phyloP scores from a whole-genome alignment of 2,888 invertebrate species.

The Aphodius granarius region DNA sequence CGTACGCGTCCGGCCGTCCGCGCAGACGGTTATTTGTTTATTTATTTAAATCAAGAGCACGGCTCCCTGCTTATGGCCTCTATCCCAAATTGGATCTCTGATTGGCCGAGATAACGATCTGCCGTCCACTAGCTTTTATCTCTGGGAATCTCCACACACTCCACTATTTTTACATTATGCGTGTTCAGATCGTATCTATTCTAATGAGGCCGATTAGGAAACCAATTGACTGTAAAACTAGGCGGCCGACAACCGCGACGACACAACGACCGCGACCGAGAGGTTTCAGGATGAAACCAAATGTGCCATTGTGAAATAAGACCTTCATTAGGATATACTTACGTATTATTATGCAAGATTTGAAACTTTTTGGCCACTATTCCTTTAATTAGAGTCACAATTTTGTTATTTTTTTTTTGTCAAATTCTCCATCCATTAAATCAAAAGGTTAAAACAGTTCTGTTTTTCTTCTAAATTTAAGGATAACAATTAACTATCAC shows the following conservation, averaged over 20 bases:
- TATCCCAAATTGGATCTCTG: constrained; percentile 27
- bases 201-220: constrained; percentile 29
- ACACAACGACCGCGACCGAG: not conserved
- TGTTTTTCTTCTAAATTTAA: too few relatives aligned
- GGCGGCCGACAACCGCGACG: constrained; percentile 9
- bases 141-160: constrained; percentile 7
- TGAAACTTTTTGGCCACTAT: not conserved
- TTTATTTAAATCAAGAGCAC: constrained; percentile 19
- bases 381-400: too few relatives aligned
- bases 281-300: not conserved
- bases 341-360: not conserved
- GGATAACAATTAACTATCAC: too few relatives aligned
- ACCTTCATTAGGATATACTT: not conserved
- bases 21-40: constrained; percentile 23
- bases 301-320: not conserved
- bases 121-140: constrained; percentile 5
- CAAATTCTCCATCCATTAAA: too few relatives aligned
- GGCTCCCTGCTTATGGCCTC: constrained; percentile 14
- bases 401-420: too few relatives aligned
- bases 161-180: constrained; percentile 23
- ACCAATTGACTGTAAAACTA: constrained; percentile 24
- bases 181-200: constrained; percentile 28
- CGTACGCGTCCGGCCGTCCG: not conserved
- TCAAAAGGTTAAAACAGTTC: too few relatives aligned
- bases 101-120: constrained; percentile 6